Evolutionary conservation across 2,888 invertebrate species (phyloP).

Genomic region (Drosophila putrida): DNA sequence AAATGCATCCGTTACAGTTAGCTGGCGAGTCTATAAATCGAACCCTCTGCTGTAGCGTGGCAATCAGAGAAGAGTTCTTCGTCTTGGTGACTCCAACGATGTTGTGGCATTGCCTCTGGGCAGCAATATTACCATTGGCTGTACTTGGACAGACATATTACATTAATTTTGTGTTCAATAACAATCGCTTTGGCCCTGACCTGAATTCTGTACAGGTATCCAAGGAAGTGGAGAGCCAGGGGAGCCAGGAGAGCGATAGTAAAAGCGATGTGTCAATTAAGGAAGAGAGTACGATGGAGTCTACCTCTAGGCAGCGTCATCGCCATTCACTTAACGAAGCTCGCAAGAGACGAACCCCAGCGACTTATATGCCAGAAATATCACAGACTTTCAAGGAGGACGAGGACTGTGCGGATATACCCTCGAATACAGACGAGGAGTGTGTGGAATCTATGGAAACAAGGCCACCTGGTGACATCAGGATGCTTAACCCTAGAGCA

Average conservation of each 20-base stretch:
- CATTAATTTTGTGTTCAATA: slow-evolving; percentile 68
- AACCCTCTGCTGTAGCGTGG: slow-evolving; percentile 27
- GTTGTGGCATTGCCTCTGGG: slow-evolving; percentile 51
- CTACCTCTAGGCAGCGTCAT: not conserved
- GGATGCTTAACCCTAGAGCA: not conserved
- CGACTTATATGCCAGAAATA: too few relatives aligned
- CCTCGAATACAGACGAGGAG: slow-evolving; percentile 15
- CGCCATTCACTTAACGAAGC: not conserved
- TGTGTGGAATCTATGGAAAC: not conserved
- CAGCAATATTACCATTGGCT: slow-evolving; percentile 32
- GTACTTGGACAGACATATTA: slow-evolving; percentile 63
- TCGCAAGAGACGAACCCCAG: not conserved
- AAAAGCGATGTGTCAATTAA: not conserved
- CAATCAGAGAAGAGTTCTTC: slow-evolving; percentile 15
- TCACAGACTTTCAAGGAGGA: not conserved
- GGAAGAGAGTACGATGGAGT: not conserved
- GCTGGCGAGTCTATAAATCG: slow-evolving; percentile 56
- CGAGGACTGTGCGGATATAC: not conserved
- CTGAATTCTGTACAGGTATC: too few relatives aligned
- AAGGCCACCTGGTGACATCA: not conserved
- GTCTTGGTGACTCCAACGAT: slow-evolving; percentile 13
- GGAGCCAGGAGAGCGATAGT: not conserved
- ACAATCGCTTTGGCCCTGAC: slow-evolving; percentile 26
- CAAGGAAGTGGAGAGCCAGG: not conserved
- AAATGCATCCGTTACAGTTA: slow-evolving; percentile 32